Evolutionary conservation across 2,888 invertebrate genomes (phyloP).

Genomic region (Drosophila trichaetosa): DNA sequence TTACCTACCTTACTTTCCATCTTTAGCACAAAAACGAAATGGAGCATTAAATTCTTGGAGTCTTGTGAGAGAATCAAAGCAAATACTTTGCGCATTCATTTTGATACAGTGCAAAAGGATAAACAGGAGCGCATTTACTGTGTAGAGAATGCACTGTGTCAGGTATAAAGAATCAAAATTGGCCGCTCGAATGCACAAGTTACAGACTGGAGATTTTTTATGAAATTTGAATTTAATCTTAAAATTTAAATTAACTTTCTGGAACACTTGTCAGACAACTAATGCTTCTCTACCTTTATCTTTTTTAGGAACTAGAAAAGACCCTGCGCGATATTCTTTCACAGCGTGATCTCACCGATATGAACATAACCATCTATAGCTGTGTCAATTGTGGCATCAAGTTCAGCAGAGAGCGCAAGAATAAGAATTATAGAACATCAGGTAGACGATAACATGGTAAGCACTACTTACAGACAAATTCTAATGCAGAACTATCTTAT

Average conservation of each 20-base stretch:
- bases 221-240: not conserved
- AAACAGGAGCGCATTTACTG: slow-evolving; percentile 87
- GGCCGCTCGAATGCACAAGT: not conserved
- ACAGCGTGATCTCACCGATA: slow-evolving; percentile 85
- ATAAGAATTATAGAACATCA: slow-evolving; percentile 57
- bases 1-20: not conserved
- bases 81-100: slow-evolving; percentile 86
- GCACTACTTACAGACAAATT: not conserved
- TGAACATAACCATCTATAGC: slow-evolving; percentile 86
- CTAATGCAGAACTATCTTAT: not conserved
- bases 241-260: not conserved
- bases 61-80: slow-evolving; percentile 86
- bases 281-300: not conserved
- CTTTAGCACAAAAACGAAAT: slow-evolving; percentile 84
- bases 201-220: not conserved
- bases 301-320: slow-evolving; percentile 85
- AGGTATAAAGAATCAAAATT: slow-evolving; percentile 81
- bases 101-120: slow-evolving; percentile 87
- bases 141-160: slow-evolving; percentile 86
- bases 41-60: slow-evolving; percentile 86
- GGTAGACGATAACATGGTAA: slow-evolving; percentile 53
- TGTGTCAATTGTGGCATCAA: slow-evolving; percentile 88
- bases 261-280: not conserved
- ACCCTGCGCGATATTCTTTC: slow-evolving; percentile 85
- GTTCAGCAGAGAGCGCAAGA: slow-evolving; percentile 86